phyloP scores from a whole-genome alignment of 2,888 invertebrate species.

The Cephus rjabovi region DNA sequence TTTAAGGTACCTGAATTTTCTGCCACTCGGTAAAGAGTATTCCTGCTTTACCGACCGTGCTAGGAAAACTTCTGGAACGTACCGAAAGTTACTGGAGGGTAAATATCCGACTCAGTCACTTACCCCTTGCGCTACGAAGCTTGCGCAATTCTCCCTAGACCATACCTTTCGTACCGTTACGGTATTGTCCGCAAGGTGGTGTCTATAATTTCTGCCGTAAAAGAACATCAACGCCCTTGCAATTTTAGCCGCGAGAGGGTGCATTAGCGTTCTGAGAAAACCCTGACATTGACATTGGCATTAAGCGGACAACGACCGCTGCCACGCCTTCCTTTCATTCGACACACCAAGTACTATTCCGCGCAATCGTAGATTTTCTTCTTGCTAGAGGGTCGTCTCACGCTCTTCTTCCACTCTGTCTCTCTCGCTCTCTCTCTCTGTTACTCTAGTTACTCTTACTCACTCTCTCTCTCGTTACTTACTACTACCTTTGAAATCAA shows the following conservation, averaged over 20 bases:
- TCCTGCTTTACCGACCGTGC: not conserved
- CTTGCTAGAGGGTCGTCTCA: not conserved
- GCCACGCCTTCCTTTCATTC: constrained; percentile 50
- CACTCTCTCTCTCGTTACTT: not conserved
- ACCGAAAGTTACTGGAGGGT: constrained; percentile 17
- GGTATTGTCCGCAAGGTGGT: not conserved
- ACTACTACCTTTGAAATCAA: not conserved
- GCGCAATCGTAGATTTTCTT: constrained; percentile 23
- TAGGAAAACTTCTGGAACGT: not conserved
- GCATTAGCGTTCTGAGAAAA: constrained; percentile 25
- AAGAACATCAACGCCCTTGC: not conserved
- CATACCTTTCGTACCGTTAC: not conserved
- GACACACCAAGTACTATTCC: constrained; percentile 20
- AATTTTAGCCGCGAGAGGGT: not conserved
- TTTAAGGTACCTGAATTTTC: not conserved
- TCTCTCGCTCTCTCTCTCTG: not conserved
- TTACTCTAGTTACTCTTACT: not conserved
- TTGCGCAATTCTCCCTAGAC: not conserved
- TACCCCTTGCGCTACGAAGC: constrained; percentile 1
- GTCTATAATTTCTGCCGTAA: not conserved
- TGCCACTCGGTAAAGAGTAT: not conserved
- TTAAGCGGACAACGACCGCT: constrained; percentile 51
- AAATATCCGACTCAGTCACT: constrained; percentile 21
- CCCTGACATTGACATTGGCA: constrained; percentile 62
- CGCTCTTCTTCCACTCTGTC: constrained; percentile 13